A percentile compares a stretch with the other conserved stretches of the same genome.
Evolutionary conservation across 2,797 vertebrate genomes (phyloP).

Genomic region (Leuciscus waleckii): DNA sequence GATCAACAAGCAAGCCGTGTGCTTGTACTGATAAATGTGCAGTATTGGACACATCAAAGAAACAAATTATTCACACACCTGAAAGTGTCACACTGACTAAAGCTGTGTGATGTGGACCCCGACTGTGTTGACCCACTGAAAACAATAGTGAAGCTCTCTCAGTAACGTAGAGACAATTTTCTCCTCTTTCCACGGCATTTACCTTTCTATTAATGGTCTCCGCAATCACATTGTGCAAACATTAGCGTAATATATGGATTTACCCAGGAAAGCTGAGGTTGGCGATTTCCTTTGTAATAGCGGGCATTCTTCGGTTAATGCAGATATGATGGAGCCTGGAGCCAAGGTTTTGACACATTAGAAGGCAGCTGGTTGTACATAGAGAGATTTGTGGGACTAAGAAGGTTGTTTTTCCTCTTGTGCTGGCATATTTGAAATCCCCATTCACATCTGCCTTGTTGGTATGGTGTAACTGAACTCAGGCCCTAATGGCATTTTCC

Average conservation of each 20-base stretch:
- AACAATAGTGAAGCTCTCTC: constrained; percentile 49
- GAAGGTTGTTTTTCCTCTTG: constrained; percentile 71
- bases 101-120: background rate
- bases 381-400: constrained; percentile 70
- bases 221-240: constrained; percentile 63
- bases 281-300: constrained; percentile 77
- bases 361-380: constrained; percentile 71
- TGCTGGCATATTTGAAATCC: constrained; percentile 62
- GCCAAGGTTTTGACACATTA: constrained; percentile 70
- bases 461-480: constrained; percentile 36
- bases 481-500: constrained; percentile 51
- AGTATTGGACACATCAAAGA: background rate
- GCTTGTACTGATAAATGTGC: background rate
- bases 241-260: constrained; percentile 78
- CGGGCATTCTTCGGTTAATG: constrained; percentile 77
- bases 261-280: constrained; percentile 71
- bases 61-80: constrained; percentile 15
- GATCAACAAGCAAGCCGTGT: background rate
- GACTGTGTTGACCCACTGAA: constrained; percentile 57
- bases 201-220: constrained; percentile 72
- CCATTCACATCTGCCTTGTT: constrained; percentile 48
- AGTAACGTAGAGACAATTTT: constrained; percentile 46
- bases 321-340: constrained; percentile 77
- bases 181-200: constrained; percentile 75
- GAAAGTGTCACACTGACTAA: background rate